phyloP scores from a whole-genome alignment of 2,888 invertebrate species.

The Dicranocentrus wangi region DNA sequence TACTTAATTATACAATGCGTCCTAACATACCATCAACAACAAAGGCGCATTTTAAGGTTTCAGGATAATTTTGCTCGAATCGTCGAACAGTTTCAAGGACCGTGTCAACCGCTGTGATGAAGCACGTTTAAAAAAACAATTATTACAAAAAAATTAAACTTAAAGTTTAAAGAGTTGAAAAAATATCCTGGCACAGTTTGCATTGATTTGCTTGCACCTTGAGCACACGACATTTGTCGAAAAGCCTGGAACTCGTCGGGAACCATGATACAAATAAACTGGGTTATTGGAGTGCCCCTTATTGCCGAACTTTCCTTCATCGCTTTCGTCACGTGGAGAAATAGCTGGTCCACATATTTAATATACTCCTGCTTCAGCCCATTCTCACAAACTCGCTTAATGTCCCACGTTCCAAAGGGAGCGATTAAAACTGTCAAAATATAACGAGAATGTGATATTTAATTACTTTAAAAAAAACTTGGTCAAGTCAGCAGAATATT shows the following conservation, averaged over 20 bases:
- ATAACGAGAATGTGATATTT: not conserved
- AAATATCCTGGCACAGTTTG: not conserved
- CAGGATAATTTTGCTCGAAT: constrained; percentile 68
- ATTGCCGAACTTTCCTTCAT: constrained; percentile 53
- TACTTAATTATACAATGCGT: too few species aligned
- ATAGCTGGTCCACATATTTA: constrained; percentile 68
- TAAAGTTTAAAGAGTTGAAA: not conserved
- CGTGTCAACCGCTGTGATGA: constrained; percentile 65
- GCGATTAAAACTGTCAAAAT: constrained; percentile 61
- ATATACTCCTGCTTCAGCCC: constrained; percentile 66
- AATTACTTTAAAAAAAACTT: not conserved
- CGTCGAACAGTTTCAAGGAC: constrained; percentile 67
- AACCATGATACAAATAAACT: constrained; percentile 68
- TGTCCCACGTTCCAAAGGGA: constrained; percentile 67
- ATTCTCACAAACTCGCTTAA: constrained; percentile 59
- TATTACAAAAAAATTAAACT: too few species aligned
- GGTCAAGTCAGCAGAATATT: not conserved
- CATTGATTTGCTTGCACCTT: constrained; percentile 38
- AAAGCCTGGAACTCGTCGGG: constrained; percentile 62
- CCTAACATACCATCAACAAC: constrained; percentile 57
- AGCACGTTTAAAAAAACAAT: too few species aligned
- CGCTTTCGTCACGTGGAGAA: constrained; percentile 49
- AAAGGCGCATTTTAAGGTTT: constrained; percentile 65
- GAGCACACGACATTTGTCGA: constrained; percentile 58
- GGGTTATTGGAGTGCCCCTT: constrained; percentile 54